Evolutionary conservation across 1,140 invertebrate species (phyloP), one percentile per base, ranked within the genome.

Genomic region (Drosophila yakuba): DNA sequence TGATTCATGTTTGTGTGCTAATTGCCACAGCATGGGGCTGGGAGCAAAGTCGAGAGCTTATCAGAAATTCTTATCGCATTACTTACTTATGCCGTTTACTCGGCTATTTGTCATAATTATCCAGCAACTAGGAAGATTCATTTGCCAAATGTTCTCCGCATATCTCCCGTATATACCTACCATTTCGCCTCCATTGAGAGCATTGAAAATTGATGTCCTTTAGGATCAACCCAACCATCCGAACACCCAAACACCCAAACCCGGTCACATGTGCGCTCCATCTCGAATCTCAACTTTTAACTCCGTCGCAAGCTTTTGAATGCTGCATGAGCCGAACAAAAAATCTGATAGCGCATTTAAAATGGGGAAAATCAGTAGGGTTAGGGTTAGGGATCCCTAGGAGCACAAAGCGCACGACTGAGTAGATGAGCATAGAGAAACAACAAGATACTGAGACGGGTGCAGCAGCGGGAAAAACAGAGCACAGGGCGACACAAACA

Each of bases 291-390:
- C 67, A 63, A 89, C 84, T 80, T 84, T 88, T 74, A 89, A 83
- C 79, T 89, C 72, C 71, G 48, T 52, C 52, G 35, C 63, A 56
- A 73, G 84, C 76, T 74, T 78, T 78, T 89, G 84, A 89, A 89
- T 83, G 80, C 66, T 79, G 83, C 72, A 88, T 84, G 76, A 80
- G 83, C 67, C 60, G 72, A 73, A 64, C 58, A 67, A 88, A 83
- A 88, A 88, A 89, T 83, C 76, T 77, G 83, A 83, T 86, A 79
- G 72, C 78, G 83, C 84, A 86, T 86, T 86, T 86, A 79, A 82
- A 83, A 86, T 88, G 75, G 63, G 88, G 88, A 72, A 69, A 69
- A 71, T 57, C 52, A 28, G 38, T 25, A 39, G 41, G 43, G 32
- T 41, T 25, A 39, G 41, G 43, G 32, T 41, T 25, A 39, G 41